These are phyloP conservation scores for Pterophyllum scalare DNA, from an alignment of 2,113 vertebrate species.

Conservation along the genomic window DNA sequence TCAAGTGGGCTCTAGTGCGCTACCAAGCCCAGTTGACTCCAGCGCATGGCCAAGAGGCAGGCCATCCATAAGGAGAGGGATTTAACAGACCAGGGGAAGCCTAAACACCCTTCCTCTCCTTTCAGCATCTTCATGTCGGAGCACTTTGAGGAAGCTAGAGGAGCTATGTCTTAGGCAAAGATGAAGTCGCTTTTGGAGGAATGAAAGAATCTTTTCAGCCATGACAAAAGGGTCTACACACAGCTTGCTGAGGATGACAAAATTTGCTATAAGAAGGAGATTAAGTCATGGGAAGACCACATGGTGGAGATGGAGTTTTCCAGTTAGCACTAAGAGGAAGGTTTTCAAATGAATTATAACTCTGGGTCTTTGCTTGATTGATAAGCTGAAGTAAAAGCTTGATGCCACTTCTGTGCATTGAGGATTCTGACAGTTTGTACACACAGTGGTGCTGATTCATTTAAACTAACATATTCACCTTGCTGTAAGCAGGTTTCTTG, in stretches of 20 bases:
- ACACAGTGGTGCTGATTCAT: no score
- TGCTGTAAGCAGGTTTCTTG: no score
- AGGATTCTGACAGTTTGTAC: no score
- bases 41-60: conserved; percentile 76
- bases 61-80: conserved; percentile 86
- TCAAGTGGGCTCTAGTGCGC: conserved; percentile 74
- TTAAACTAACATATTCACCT: no score
- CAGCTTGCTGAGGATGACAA: conserved; percentile 92
- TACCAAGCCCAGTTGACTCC: conserved; percentile 85
- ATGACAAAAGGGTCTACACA: conserved; percentile 87
- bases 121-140: conserved; percentile 93
- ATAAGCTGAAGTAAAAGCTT: no score
- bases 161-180: conserved; percentile 80
- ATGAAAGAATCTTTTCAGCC: conserved; percentile 81
- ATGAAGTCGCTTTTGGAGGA: conserved; percentile 81
- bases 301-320: conserved; percentile 82
- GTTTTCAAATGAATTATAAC: no score
- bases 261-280: conserved; percentile 91
- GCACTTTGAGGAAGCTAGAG: conserved; percentile 82
- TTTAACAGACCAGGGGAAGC: conserved; percentile 86
- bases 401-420: no score
- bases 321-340: no score
- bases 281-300: conserved; percentile 89
- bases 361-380: no score
- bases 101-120: conserved; percentile 84